Percentiles rank a stretch among this genome's conserved stretches.
These are phyloP conservation scores for Zapus hudsonius DNA, from an alignment of 2,113 vertebrate genomes.

Conservation along the genomic window DNA sequence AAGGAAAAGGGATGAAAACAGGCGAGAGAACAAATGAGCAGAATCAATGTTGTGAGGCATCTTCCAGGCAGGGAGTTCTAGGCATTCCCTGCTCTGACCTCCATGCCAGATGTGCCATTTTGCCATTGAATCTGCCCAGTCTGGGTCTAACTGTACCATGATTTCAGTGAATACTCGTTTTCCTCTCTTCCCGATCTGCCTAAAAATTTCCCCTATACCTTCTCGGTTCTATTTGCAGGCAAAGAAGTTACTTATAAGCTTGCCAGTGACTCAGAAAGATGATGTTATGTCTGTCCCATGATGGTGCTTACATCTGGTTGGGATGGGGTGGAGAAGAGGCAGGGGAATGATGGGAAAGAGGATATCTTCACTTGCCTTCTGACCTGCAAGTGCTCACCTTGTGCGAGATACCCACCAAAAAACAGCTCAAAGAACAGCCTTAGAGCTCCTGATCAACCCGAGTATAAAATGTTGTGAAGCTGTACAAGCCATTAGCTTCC, in stretches of 20 bases:
- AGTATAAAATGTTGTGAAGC: background rate
- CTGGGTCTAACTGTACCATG: no score
- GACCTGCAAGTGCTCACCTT: background rate
- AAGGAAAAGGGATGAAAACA: background rate
- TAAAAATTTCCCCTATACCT: background rate
- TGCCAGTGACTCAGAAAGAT: background rate
- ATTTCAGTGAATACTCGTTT: background rate
- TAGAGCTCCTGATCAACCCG: background rate
- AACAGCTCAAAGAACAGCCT: background rate
- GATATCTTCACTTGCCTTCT: background rate
- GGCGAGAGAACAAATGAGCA: background rate
- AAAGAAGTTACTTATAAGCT: background rate
- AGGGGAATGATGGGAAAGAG: background rate
- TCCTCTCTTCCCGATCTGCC: background rate
- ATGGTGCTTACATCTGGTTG: background rate
- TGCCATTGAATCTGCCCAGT: background rate
- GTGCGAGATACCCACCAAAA: fast-evolving
- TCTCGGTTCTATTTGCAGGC: background rate
- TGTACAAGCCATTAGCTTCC: background rate
- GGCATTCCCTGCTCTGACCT: background rate
- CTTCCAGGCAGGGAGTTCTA: background rate
- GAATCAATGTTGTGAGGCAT: background rate
- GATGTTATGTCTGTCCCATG: background rate
- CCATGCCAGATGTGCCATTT: background rate
- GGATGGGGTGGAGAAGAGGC: background rate